A percentile compares a stretch with the other conserved stretches of the same genome.
Conservation (phyloP, 2,888 invertebrate species). For the Pogonocherus hispidulus region DNA sequence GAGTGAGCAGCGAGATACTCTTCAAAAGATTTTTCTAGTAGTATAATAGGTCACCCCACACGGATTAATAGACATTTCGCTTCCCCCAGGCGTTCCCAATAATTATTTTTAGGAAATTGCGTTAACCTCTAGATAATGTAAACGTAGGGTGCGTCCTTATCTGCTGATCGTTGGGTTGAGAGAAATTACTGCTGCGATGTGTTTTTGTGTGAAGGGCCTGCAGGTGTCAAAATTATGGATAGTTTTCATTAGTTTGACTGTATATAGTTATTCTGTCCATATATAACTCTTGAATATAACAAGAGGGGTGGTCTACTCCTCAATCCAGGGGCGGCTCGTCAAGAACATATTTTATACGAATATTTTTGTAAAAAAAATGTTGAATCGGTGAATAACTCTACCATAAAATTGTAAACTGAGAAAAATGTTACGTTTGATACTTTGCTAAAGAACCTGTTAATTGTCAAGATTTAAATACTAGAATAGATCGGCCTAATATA, state of each 20-base stretch:
- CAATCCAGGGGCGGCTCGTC: too few relatives aligned
- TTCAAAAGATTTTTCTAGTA: slow-evolving; percentile 16
- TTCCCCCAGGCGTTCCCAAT: slow-evolving; percentile 12
- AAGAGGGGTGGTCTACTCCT: too few relatives aligned
- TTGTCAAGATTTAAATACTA: too few relatives aligned
- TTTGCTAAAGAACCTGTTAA: too few relatives aligned
- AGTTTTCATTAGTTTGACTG: neutral
- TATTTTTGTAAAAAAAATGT: too few relatives aligned
- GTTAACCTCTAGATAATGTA: slow-evolving; percentile 13
- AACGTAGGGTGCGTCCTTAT: neutral
- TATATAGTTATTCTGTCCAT: neutral
- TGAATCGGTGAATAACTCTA: too few relatives aligned
- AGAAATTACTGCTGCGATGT: neutral
- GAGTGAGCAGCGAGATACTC: neutral
- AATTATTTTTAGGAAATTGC: slow-evolving; percentile 23
- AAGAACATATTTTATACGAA: too few relatives aligned
- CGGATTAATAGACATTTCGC: slow-evolving; percentile 20
- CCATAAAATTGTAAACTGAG: too few relatives aligned
- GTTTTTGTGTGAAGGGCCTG: neutral
- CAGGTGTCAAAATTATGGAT: neutral
- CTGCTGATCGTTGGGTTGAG: neutral
- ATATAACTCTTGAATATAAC: too few relatives aligned
- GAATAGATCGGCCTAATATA: too few relatives aligned
- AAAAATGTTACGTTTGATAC: too few relatives aligned
- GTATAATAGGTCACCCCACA: neutral